Evolutionary conservation across 2,797 vertebrate species (phyloP), one percentile per base, ranked within the genome.

Genomic region (Protonibea diacanthus): DNA sequence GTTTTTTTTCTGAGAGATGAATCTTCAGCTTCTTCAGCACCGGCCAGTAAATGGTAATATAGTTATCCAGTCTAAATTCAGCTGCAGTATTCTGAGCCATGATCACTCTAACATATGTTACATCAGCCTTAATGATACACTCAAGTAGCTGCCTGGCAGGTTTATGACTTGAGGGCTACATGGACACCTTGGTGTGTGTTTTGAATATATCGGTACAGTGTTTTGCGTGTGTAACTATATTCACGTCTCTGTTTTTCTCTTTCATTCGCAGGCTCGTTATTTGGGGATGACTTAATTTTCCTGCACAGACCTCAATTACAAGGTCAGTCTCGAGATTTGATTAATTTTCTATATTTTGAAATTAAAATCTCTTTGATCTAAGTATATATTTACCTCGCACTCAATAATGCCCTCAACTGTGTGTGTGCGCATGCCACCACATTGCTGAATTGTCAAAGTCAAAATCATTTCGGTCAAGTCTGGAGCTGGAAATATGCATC

Each of bases 101-200:
- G 87, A 93, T 90, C 76, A 74, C 81, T 90, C 70, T 73, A 88
- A 90, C 92, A 91, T 89, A 71, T 89, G 91, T 72, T 57, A 53
- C 81, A 79, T 82, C 77, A 83, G 79, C 81, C 45, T 80, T 91
- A 90, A 92, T 91, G 86, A 92, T 71, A 83, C 78, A 90, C 62
- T 86, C 65, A 87, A 83, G 85, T 63, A 83, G 75, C 83, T 84
- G 86, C 84, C 76, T 83, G 88, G 87, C 86, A 88, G 73, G 77
- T 89, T 90, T 89, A 89, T 84, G 86, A 86, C 88, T 80, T 69
- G 76, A 77, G 53, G 62, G 65, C 84, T 84, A 76, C 85, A 81
- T 69, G 79, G 62, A 88, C 85, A 89, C 85, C 80, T 85, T 74
- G 8, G 55, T 53, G 73, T 60, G 74, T 82, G 65, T 78, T 73